These are phyloP conservation scores for Sebastes oblongus DNA, from an alignment of 2,797 vertebrate species.

Conservation along the genomic window DNA sequence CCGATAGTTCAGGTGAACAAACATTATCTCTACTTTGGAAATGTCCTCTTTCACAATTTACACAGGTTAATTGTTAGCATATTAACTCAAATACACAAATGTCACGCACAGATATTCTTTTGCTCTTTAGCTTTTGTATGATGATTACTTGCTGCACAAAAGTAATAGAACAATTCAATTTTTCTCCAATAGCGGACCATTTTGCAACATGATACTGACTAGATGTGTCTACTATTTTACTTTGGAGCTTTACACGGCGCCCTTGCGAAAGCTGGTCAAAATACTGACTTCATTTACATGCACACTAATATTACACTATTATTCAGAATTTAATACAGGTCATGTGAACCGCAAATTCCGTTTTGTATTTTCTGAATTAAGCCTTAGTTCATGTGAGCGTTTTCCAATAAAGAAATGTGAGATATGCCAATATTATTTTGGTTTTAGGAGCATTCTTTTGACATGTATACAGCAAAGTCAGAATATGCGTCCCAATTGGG, in stretches of 20 bases:
- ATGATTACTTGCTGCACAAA: not conserved
- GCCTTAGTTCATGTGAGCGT: too few relatives aligned
- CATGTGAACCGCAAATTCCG: too few relatives aligned
- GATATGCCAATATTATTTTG: too few relatives aligned
- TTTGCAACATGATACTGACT: not conserved
- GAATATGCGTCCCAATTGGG: too few relatives aligned
- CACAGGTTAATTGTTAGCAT: not conserved
- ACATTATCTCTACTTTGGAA: not conserved
- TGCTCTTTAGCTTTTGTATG: not conserved
- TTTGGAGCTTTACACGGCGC: not conserved
- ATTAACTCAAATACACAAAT: not conserved
- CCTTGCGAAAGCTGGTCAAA: not conserved
- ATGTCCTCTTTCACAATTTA: not conserved
- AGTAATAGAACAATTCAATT: not conserved
- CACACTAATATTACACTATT: too few relatives aligned
- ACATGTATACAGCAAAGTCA: too few relatives aligned
- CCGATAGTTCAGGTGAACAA: slow-evolving; percentile 91
- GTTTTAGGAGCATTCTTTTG: too few relatives aligned
- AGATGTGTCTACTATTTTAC: not conserved
- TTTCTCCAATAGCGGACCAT: not conserved
- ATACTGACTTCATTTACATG: too few relatives aligned
- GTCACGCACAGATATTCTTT: not conserved
- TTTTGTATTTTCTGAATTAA: too few relatives aligned
- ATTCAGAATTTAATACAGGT: too few relatives aligned
- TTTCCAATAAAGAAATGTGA: too few relatives aligned